A percentile compares a stretch with the other conserved stretches of the same genome.
These are phyloP conservation scores for Dryococelus australis DNA, from an alignment of 2,888 invertebrate genomes.

Conservation along the genomic window DNA sequence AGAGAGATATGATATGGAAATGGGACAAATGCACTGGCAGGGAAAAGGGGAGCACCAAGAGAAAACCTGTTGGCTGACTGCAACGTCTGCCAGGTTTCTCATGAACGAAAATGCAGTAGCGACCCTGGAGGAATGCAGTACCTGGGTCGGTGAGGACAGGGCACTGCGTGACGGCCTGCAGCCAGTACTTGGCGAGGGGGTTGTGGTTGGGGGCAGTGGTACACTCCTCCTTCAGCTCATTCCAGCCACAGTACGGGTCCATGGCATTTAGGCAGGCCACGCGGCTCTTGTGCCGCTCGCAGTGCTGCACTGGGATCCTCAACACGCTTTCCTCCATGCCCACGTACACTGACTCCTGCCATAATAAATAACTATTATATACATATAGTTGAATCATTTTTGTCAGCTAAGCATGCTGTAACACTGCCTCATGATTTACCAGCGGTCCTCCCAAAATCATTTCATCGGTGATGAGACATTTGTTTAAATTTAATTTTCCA, in stretches of 20 bases:
- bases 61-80: no score
- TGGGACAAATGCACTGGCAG: no score
- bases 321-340: slow-evolving; percentile 73
- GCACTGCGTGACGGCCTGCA: slow-evolving; percentile 75
- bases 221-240: slow-evolving; percentile 77
- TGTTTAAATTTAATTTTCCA: no score
- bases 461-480: no score
- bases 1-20: no score
- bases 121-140: slow-evolving; percentile 47
- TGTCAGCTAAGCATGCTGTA: no score
- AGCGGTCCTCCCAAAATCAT: no score
- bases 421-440: no score
- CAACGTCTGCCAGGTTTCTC: no score
- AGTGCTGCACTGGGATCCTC: slow-evolving; percentile 80
- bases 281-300: slow-evolving; percentile 73
- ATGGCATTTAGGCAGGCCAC: slow-evolving; percentile 80
- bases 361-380: neutral
- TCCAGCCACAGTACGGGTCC: slow-evolving; percentile 97
- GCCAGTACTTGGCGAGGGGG: slow-evolving; percentile 72
- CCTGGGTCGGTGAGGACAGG: slow-evolving; percentile 71
- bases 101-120: no score
- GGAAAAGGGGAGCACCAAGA: no score
- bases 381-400: neutral
- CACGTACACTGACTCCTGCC: slow-evolving; percentile 66
- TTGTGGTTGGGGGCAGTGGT: slow-evolving; percentile 72